Evolutionary conservation across 2,113 vertebrate genomes (phyloP).

Genomic region (Rhabdomys dilectus): DNA sequence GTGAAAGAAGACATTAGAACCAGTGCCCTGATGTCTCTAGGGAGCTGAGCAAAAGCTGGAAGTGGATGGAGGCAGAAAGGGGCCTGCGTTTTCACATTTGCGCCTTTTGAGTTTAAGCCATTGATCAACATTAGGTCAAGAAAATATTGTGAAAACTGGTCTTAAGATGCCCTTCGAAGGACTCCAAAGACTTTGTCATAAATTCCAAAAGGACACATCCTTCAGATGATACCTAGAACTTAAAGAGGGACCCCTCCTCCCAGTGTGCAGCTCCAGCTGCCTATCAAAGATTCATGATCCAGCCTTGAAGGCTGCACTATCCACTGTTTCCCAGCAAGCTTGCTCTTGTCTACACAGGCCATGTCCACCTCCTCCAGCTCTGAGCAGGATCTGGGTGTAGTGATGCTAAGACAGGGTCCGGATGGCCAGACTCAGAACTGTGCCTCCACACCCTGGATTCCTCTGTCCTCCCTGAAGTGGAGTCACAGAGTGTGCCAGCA

Average conservation of each 20-base stretch:
- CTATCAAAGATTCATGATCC: neutral
- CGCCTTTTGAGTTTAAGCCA: neutral
- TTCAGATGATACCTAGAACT: neutral
- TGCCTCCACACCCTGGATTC: neutral
- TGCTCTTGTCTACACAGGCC: neutral
- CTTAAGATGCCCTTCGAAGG: neutral
- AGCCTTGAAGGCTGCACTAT: fast-evolving
- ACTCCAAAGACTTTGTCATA: neutral
- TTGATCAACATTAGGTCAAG: neutral
- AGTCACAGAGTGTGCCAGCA: neutral
- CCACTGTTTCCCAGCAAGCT: neutral
- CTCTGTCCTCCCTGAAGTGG: neutral
- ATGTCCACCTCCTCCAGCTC: neutral
- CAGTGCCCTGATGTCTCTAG: neutral
- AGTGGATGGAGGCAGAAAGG: neutral
- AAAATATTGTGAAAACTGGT: neutral
- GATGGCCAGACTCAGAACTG: neutral
- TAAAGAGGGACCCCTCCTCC: neutral
- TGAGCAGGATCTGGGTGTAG: neutral
- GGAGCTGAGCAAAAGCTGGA: neutral
- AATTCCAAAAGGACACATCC: neutral
- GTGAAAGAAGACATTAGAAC: neutral
- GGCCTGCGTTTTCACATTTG: neutral
- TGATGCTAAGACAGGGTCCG: neutral
- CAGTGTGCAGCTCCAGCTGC: neutral